phyloP scores from a whole-genome alignment of 2,797 vertebrate genomes.

The Darevskia mixta region DNA sequence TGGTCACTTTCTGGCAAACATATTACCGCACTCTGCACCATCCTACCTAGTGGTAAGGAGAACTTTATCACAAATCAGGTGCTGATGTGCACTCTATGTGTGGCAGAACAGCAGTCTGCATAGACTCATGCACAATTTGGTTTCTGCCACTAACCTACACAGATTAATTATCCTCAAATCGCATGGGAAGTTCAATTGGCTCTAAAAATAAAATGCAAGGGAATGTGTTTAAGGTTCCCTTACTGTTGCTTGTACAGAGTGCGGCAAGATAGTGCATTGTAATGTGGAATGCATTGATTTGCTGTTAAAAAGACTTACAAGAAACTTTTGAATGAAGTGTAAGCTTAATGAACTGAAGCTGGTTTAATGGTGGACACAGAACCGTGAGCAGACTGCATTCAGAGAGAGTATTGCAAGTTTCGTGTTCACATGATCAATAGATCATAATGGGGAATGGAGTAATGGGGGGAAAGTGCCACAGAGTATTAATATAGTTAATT shows the following conservation, averaged over 20 bases:
- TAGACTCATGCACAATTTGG: neutral
- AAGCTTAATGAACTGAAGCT: slow-evolving; percentile 15
- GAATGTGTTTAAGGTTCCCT: slow-evolving; percentile 27
- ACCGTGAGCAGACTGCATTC: neutral
- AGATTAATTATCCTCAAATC: slow-evolving; percentile 37
- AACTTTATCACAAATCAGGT: neutral
- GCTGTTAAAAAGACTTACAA: slow-evolving; percentile 15
- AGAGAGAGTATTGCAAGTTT: neutral
- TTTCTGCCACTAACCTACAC: slow-evolving; percentile 12
- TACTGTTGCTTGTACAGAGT: slow-evolving; percentile 13
- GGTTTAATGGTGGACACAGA: slow-evolving; percentile 20
- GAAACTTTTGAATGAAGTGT: slow-evolving; percentile 35
- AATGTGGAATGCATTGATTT: slow-evolving; percentile 26
- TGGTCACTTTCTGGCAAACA: neutral
- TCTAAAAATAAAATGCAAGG: slow-evolving; percentile 37
- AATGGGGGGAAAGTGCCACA: neutral
- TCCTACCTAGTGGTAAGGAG: neutral
- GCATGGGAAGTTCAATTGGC: slow-evolving; percentile 3
- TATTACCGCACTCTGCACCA: neutral
- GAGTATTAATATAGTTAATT: neutral
- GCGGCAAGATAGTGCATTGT: neutral
- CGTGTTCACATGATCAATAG: neutral
- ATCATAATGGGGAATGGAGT: neutral
- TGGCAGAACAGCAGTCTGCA: neutral
- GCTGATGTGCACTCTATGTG: neutral